Evolutionary conservation across 2,797 vertebrate genomes (phyloP), one percentile per base, ranked within the genome.

Genomic region (Peromyscus aztecus): DNA sequence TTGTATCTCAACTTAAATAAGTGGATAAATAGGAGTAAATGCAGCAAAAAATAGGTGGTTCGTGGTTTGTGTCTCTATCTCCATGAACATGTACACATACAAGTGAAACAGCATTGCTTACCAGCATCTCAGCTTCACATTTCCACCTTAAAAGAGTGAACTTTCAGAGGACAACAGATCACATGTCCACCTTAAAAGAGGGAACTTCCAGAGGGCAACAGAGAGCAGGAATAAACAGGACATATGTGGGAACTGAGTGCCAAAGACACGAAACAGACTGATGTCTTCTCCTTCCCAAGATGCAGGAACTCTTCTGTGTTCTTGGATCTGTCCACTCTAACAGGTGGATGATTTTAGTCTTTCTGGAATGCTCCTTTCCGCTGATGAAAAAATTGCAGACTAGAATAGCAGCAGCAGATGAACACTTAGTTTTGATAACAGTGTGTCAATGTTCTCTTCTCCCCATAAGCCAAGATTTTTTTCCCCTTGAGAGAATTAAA

Each of bases 291-390:
- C 57, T 43, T 94, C 27, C 40, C 40, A 46, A 96, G 59, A 90
- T 63, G 77, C 49, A 75, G 34, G 14, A 92, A 86, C 86, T 88
- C 87, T 13, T 0, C 27, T 57, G 0, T 63, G 81, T 92, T 83
- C 88, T 94, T 94, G 82, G 40, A 83, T 94, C n/a, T 89, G 21
- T 80, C 61, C 12, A 2, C 17, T 84, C 89, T 92, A 90, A 82
- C 94, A 96, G 96, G 86, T 96, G 96, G 92, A 94, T 55, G 43
- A 46, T 86, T 93, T 94, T 94, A 90, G 46, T 77, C 12, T 73
- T 95, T 91, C 89, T 23, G 34, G 75, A 95, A 93, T 73, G 37
- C 3, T 91, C 52, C 73, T 90, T 96, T 88, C 71, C 82, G 59
- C 24, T 85, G 63, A 73, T 83, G 69, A 81, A 90, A 73, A 69